Evolutionary conservation across 1,140 invertebrate species (phyloP), one percentile per base, ranked within the genome.

Genomic region (Neodiprion lecontei): DNA sequence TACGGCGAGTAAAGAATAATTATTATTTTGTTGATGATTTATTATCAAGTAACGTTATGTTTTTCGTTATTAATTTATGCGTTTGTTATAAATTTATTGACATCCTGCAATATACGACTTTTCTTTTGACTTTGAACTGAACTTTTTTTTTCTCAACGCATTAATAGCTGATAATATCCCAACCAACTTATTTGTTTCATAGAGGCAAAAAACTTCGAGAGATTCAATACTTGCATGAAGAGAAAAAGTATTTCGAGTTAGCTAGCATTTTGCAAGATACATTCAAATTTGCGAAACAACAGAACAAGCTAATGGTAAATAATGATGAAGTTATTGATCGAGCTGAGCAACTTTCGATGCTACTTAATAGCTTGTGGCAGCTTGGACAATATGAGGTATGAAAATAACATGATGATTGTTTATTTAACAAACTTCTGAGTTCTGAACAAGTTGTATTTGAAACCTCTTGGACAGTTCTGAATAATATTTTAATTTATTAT

Each of bases 281-380:
- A 7, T 91, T 93, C 80, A 90, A 91, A 74, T 88, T 86, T 75
- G 81, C 84, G 5, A 88, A 85, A 76, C 82, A 88, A 69, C 78
- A 80, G 49, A 83, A 83, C 74, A 80, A 83, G 48, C 77, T 84
- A 21, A 70, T 82, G 12, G 79, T 80, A 0, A 78, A 77, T 7
- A 81, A 79, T 17, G 83, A 85, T 75, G 79, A 85, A 9, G 83
- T 88, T 11, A 81, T 88, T 2, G 89, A 91, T 76, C 85, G 92
- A 40, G 88, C 88, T 53, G 84, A 89, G 50, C 92, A 93, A 79
- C 81, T 93, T 9, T 80, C 88, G 28, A 87, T 96, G 76, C 88
- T 96, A 69, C 87, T 96, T 71, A 93, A 96, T 76, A 91, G 92
- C n/a, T 88, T 95, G 14, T 94, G 92, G 91, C 86, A 90, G 40